Base-by-base conservation (phyloP, 2,113 vertebrate genomes). In the Isurus oxyrinchus region DNA sequence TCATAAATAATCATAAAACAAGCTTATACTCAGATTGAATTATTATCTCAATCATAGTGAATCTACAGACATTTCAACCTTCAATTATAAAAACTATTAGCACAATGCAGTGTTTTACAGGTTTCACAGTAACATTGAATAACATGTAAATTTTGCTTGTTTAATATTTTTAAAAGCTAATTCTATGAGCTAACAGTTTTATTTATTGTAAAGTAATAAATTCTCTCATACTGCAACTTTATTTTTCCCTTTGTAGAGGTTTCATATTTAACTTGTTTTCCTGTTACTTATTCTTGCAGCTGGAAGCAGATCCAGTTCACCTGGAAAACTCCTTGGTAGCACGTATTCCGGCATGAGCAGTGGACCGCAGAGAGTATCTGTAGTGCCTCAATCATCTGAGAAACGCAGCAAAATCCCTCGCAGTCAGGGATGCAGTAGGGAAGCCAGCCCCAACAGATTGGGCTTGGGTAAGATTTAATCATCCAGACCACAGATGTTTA, bases 341-440 rank as follows among this genome's bases (percentile, higher is more conserved):
- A 96, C 98, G 94, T 99, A 99, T 59, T 98, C 99, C 57, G 98
- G 99, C 96, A 97, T 98, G 96, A 96, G 97, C 11, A 53, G 97
- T 67, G 97, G 98, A 94, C 97, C 98, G 3, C 98, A 98, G 23
- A 97, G 99, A 96, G 98, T 98, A 94, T 97, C 98, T 0, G 96
- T 98, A 2, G 97, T 98, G 96, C 98, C 97, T 96, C 98, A 98
- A 0, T 97, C 99, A 13, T 97, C 98, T 76, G 99, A 99, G 97
- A 99, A 99, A 96, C 98, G 99, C 97, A 98, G 98, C 98, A 98
- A 98, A 97, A 98, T 99, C 97, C 99, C 99, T 27, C 98, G 99
- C 97, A 99, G 99, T 97, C 99, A 99, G 97, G 99, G 99, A 67
- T 99, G 99, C 98, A 99, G 99, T 97, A 98, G 99, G 14, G 99